Conservation (phyloP, 2,888 invertebrate species). For the Lysandra coridon region DNA sequence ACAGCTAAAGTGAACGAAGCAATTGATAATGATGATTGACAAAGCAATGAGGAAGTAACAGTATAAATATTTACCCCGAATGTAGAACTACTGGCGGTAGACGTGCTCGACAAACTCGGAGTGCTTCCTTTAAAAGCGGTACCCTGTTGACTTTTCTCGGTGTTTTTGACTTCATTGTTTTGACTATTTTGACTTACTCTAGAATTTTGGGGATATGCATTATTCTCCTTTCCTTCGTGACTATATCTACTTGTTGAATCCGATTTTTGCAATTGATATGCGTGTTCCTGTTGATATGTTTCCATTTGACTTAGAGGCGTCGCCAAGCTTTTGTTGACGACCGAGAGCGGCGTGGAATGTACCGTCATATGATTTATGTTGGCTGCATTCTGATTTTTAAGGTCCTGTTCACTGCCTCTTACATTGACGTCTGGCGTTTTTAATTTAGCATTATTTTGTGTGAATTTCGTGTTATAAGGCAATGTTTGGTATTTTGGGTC, state of each 20-base stretch:
- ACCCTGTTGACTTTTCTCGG: constrained; percentile 57
- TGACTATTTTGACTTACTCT: constrained; percentile 74
- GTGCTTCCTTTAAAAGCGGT: constrained; percentile 64
- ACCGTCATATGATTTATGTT: constrained; percentile 78
- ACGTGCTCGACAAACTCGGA: constrained; percentile 66
- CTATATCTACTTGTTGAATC: constrained; percentile 76
- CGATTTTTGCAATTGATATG: constrained; percentile 79
- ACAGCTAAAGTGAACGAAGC: constrained; percentile 44
- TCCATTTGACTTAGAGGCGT: constrained; percentile 82
- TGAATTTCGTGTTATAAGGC: constrained; percentile 93
- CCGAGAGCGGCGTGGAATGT: constrained; percentile 75
- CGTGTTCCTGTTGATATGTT: constrained; percentile 77
- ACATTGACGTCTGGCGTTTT: constrained; percentile 64
- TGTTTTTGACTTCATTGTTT: constrained; percentile 61
- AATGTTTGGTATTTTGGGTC: constrained; percentile 96
- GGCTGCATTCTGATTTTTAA: constrained; percentile 59
- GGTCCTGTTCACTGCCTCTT: constrained; percentile 62
- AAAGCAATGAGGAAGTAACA: background rate
- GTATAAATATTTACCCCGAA: constrained; percentile 64
- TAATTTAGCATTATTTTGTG: constrained; percentile 77
- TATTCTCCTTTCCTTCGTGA: constrained; percentile 78
- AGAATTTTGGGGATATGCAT: constrained; percentile 76
- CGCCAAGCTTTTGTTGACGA: constrained; percentile 83
- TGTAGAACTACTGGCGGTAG: constrained; percentile 66
- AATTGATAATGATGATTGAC: constrained; percentile 35